These are phyloP conservation scores for Genyomyrus donnyi DNA, from an alignment of 2,113 vertebrate species.

Conservation along the genomic window DNA sequence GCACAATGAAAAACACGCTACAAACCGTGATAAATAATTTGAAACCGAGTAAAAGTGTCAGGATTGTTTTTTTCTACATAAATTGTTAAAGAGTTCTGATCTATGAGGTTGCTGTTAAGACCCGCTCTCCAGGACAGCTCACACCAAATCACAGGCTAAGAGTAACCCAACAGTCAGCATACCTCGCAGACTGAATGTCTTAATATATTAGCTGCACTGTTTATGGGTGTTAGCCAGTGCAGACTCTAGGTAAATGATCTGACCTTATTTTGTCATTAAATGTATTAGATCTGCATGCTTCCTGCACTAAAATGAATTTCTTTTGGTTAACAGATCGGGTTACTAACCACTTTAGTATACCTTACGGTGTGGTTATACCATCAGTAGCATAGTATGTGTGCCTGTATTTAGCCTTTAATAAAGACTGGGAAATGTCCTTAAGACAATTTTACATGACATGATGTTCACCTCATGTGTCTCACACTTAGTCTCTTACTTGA, in stretches of 20 bases:
- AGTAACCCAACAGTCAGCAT: too few species aligned
- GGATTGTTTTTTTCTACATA: background rate
- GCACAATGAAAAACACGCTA: background rate
- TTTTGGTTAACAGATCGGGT: too few species aligned
- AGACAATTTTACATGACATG: background rate
- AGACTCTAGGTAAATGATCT: background rate
- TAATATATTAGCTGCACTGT: background rate
- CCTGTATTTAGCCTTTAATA: background rate
- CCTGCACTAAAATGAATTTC: background rate
- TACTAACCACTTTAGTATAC: background rate
- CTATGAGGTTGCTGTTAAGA: background rate
- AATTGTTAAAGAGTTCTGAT: conserved; percentile 3
- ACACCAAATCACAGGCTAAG: too few species aligned
- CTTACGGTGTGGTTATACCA: conserved; percentile 6
- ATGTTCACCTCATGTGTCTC: background rate
- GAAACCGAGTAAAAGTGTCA: background rate
- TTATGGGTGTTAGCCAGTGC: background rate
- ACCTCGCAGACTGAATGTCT: background rate
- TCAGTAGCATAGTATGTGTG: background rate
- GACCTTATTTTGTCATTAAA: background rate
- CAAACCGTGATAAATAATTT: conserved; percentile 2
- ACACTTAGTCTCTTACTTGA: background rate
- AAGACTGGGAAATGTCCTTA: background rate
- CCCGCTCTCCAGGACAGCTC: background rate
- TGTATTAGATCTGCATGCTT: background rate